These are phyloP conservation scores for Unio delphinus DNA, from an alignment of 2,888 invertebrate species.

Conservation along the genomic window DNA sequence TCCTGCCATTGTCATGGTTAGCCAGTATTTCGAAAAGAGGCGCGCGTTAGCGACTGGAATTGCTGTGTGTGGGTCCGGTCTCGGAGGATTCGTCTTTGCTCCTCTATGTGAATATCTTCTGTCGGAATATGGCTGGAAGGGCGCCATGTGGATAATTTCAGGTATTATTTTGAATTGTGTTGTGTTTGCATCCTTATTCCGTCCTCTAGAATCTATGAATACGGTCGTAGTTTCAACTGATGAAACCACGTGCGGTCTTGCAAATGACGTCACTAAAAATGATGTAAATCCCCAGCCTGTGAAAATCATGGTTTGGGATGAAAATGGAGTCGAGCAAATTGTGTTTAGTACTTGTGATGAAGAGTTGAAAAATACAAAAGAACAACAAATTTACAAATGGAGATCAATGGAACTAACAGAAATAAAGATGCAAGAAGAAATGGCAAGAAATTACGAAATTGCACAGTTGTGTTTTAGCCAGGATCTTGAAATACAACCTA, in stretches of 20 bases:
- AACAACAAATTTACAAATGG: constrained; percentile 36
- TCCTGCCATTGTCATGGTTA: constrained; percentile 94
- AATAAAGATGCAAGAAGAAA: constrained; percentile 1
- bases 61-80: constrained; percentile 96
- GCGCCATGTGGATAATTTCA: constrained; percentile 84
- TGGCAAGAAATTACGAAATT: constrained; percentile 5
- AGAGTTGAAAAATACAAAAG: background rate
- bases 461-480: constrained; percentile 30
- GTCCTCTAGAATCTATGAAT: constrained; percentile 77
- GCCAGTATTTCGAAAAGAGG: constrained; percentile 97
- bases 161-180: constrained; percentile 84
- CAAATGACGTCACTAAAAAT: background rate
- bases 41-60: constrained; percentile 95
- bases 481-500: constrained; percentile 18
- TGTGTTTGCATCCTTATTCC: constrained; percentile 85
- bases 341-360: constrained; percentile 5
- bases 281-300: constrained; percentile 3
- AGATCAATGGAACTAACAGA: constrained; percentile 31
- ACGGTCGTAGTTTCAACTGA: background rate
- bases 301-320: constrained; percentile 6
- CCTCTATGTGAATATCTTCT: constrained; percentile 83
- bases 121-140: constrained; percentile 81
- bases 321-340: constrained; percentile 1
- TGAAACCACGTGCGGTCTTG: too few relatives aligned
- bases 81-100: constrained; percentile 89